Conservation (phyloP, 2,113 vertebrate species). For the Lates calcarifer region DNA sequence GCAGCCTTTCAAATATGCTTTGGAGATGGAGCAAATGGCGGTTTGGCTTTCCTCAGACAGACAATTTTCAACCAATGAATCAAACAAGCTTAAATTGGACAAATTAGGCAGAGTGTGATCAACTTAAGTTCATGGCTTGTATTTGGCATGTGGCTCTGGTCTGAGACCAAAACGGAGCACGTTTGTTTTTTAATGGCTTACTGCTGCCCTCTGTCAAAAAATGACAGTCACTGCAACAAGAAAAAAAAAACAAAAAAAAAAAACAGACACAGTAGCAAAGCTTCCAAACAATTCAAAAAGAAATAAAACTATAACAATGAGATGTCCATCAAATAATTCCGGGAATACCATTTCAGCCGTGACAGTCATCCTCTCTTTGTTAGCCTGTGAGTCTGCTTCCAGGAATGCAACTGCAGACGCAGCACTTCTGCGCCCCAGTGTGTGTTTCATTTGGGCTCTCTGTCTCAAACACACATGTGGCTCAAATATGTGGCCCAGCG, state of each 20-base stretch:
- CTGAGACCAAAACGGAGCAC: slow-evolving; percentile 29
- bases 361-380: slow-evolving; percentile 67
- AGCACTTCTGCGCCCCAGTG: slow-evolving; percentile 82
- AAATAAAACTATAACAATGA: slow-evolving; percentile 61
- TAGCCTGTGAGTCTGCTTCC: slow-evolving; percentile 72
- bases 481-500: slow-evolving; percentile 82
- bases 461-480: slow-evolving; percentile 84
- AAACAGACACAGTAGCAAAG: slow-evolving; percentile 59
- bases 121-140: slow-evolving; percentile 68
- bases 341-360: slow-evolving; percentile 62
- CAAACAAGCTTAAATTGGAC: slow-evolving; percentile 71
- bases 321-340: slow-evolving; percentile 64
- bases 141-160: slow-evolving; percentile 56
- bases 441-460: slow-evolving; percentile 84
- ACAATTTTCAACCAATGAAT: slow-evolving; percentile 66
- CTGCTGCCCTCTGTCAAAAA: slow-evolving; percentile 82
- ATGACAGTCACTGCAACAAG: slow-evolving; percentile 66
- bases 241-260: slow-evolving; percentile 31
- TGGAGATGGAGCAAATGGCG: slow-evolving; percentile 68
- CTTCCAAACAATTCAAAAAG: slow-evolving; percentile 47
- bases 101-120: slow-evolving; percentile 78
- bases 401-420: slow-evolving; percentile 82
- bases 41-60: slow-evolving; percentile 71
- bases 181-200: slow-evolving; percentile 59
- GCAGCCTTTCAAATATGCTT: slow-evolving; percentile 80